Base-by-base conservation (phyloP, 2,797 vertebrate genomes). In the Gephyroberyx darwinii region DNA sequence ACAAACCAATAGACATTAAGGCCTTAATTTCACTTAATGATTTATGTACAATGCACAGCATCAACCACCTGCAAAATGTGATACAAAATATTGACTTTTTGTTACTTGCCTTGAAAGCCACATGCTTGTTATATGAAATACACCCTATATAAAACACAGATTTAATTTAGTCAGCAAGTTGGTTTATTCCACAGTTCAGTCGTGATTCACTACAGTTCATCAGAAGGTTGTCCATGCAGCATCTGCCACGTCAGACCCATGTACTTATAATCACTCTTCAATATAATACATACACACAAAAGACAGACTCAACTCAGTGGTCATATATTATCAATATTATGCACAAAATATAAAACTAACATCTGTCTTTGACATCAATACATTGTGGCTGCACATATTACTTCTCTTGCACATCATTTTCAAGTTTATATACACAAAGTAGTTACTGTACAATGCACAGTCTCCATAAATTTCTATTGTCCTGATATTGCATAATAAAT, bases 271-370 rank as follows among this genome's bases (percentile, higher is more conserved):
- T 63, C 77, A 79, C 84, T 81, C 80, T 80, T 48, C 26, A 26
- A 26, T 75, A 75, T 85, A 81, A 84, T 48, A 82, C 73, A 84
- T 62, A 91, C 76, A 75, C 74, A 85, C 63, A 77, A 71, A 78
- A 4, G 59, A 82, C 61, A 54, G 56, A 80, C 69, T 77, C 43
- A 69, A 78, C 37, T 80, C 68, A 83, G 65, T 65, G 71, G 69
- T 84, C 81, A 86, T 80, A 90, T 74, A 81, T 88, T 84, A 86
- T 74, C 69, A 78, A 84, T 80, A 78, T 83, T 87, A 81, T 77
- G 79, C 80, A 84, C 80, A 88, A 88, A 90, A 89, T 89, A 91
- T 77, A 91, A 90, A 91, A 91, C 84, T 84, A 87, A 77, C 81
- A 80, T 91, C 77, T 83, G 71, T 85, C 61, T 84, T 85, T 84